phyloP scores from a whole-genome alignment of 2,797 vertebrate genomes.

The Thamnophis elegans region DNA sequence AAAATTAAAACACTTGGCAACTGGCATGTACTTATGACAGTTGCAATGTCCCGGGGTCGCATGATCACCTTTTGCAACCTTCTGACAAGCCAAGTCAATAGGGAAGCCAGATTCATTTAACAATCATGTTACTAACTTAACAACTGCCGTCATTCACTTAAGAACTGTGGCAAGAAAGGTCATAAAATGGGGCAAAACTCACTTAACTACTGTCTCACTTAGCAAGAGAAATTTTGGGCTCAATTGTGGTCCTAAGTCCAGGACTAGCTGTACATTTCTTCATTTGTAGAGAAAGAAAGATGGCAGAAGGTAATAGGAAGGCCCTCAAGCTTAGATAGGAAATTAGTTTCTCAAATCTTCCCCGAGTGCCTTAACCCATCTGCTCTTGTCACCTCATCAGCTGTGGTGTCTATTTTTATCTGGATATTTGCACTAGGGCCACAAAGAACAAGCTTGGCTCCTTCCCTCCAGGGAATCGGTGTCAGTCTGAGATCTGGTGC shows the following conservation, averaged over 20 bases:
- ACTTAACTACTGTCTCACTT: not conserved
- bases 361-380: not conserved
- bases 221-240: not conserved
- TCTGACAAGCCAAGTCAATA: not conserved
- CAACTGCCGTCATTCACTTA: not conserved
- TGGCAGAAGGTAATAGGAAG: not conserved
- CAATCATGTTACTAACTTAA: not conserved
- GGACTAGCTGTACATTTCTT: not conserved
- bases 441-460: not conserved
- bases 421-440: not conserved
- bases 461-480: not conserved
- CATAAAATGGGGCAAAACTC: not conserved
- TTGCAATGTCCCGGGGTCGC: not conserved
- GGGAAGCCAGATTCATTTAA: not conserved
- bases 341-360: not conserved
- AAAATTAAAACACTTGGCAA: not conserved
- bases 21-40: not conserved
- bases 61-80: not conserved
- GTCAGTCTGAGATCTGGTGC: constrained; percentile 11
- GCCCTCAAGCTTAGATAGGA: not conserved
- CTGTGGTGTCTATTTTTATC: constrained; percentile 21
- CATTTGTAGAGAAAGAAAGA: not conserved
- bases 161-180: not conserved
- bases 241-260: not conserved
- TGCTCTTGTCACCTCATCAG: not conserved